These are phyloP conservation scores for Prorops nasuta DNA, from an alignment of 1,140 invertebrate genomes.

Conservation along the genomic window DNA sequence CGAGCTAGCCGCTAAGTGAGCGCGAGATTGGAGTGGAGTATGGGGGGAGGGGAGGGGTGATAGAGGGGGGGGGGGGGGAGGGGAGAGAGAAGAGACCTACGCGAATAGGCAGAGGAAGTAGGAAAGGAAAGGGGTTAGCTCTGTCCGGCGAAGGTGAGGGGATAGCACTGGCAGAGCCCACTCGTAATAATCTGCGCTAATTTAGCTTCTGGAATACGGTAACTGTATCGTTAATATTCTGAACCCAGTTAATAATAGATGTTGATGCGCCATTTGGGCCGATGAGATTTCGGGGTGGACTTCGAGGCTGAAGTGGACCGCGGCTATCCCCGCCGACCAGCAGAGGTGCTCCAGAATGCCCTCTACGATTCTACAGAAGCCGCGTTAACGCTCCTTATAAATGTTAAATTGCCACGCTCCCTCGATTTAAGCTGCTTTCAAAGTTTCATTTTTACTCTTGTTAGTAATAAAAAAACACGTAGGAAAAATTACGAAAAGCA, in stretches of 20 bases:
- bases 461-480: too few species aligned
- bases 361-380: slow-evolving; percentile 20
- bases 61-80: slow-evolving; percentile 23
- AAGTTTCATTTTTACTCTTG: too few species aligned
- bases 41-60: too few species aligned
- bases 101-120: not conserved
- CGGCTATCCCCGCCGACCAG: not conserved
- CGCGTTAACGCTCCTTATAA: slow-evolving; percentile 43
- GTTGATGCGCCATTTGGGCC: slow-evolving; percentile 58
- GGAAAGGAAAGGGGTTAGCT: not conserved
- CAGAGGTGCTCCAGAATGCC: slow-evolving; percentile 1
- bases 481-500: too few species aligned
- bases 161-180: slow-evolving; percentile 37
- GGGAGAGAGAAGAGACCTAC: slow-evolving; percentile 1
- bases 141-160: slow-evolving; percentile 4
- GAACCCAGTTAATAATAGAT: slow-evolving; percentile 54
- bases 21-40: slow-evolving; percentile 7
- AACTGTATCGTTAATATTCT: slow-evolving; percentile 58
- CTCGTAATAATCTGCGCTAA: slow-evolving; percentile 57
- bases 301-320: slow-evolving; percentile 49
- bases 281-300: slow-evolving; percentile 54
- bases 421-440: too few species aligned
- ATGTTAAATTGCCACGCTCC: slow-evolving; percentile 43
- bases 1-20: not conserved
- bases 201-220: slow-evolving; percentile 56